Percentiles rank a stretch among this genome's conserved stretches.
phyloP scores from a whole-genome alignment of 2,797 vertebrate species.

The Danio tinwini region DNA sequence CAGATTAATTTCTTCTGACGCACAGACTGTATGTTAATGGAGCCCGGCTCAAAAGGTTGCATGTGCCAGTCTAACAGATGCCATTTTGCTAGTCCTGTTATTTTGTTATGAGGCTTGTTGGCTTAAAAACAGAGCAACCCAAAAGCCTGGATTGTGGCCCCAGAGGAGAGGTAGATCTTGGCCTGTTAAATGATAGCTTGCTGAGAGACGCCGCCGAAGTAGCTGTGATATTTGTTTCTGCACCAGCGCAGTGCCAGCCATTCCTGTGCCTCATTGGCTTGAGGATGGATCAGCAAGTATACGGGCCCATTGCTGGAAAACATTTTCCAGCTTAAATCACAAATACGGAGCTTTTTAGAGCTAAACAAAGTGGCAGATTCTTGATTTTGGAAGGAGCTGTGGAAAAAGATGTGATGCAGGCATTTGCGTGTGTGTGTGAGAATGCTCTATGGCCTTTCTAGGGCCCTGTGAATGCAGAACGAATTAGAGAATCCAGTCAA shows the following conservation, averaged over 20 bases:
- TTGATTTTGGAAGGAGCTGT: conserved; percentile 13
- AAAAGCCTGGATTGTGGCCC: conserved; percentile 26
- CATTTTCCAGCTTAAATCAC: conserved; percentile 12
- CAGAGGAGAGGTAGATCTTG: conserved; percentile 10
- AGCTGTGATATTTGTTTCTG: conserved; percentile 16
- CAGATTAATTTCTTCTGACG: conserved; percentile 73
- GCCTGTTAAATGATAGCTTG: conserved; percentile 18
- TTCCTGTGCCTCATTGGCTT: conserved; percentile 28
- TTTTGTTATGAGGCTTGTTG: conserved; percentile 34
- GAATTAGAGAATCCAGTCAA: too few species aligned
- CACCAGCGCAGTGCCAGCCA: not conserved
- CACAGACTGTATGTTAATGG: conserved; percentile 66
- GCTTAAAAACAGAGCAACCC: conserved; percentile 26
- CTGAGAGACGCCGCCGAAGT: conserved; percentile 9
- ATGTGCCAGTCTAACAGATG: conserved; percentile 64
- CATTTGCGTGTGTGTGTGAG: not conserved
- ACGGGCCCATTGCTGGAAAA: not conserved
- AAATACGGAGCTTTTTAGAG: conserved; percentile 17
- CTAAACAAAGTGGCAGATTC: conserved; percentile 6
- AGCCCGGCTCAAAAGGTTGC: conserved; percentile 62
- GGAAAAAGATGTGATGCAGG: not conserved
- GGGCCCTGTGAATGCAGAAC: too few species aligned
- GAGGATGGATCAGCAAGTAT: conserved; percentile 15
- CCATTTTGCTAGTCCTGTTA: conserved; percentile 61
- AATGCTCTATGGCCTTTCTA: not conserved